Base-by-base conservation (phyloP, 1,140 invertebrate genomes). In the Arctopsyche grandis region DNA sequence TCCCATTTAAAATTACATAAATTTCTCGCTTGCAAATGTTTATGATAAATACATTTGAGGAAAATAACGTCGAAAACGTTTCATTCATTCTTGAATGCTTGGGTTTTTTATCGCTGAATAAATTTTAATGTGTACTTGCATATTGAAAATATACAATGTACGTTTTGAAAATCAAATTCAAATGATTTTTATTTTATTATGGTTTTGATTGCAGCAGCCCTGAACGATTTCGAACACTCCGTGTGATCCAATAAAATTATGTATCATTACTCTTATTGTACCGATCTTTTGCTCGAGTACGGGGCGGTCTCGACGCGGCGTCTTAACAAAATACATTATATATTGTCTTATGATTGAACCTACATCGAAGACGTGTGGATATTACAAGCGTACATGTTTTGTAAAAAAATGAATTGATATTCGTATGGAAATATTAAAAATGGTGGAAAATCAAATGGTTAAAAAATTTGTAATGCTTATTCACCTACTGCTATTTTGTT, bases 201-300 rank as follows among this genome's bases (percentile, higher is more conserved):
- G n/a, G n/a, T 1, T 38, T 4, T 38, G 29, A 38, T 38, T 38
- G 29, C 29, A 38, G 29, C 29, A 38, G 29, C 29, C 29, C 29
- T 38, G 29, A 7, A 38, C 29, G 29, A 38, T 38, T 38, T 38
- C 29, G 29, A 38, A 5, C 16, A 52, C 16, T 5, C 48, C 48
- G 3, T 52, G 56, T 76, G 52, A 76, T 76, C 74, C 74, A 76
- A 76, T 76, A 76, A 76, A 76, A 76, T 76, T 76, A 76, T 7
- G 74, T 76, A 76, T 76, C 74, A 76, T 76, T 76, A 76, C 29
- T 76, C 71, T 74, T 56, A 74, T 74, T 74, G 71, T 46, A 24
- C 24, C 44, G 16, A 38, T 21, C 63, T 66, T 66, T 16, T 66
- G 24, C 38, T 73, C 69, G 22, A n/a, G 69, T 16, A 26, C 12